These are phyloP conservation scores for Epizoanthus rinbou DNA, from an alignment of 92 coral and sea anemone species.

Conservation along the genomic window DNA sequence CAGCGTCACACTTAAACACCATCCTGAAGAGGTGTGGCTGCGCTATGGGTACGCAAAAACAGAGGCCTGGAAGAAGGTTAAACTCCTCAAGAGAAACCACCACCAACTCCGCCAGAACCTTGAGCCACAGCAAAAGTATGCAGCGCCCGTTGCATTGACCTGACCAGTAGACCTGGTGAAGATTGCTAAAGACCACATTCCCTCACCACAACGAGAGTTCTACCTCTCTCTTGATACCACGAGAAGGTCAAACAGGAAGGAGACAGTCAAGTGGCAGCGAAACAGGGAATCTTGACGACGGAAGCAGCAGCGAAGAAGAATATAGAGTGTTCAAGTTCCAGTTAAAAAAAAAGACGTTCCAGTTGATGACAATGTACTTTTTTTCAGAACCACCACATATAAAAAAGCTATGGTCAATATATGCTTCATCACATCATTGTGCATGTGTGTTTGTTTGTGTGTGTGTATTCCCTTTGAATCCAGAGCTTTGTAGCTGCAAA, in stretches of 20 bases:
- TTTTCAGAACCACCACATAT: neutral
- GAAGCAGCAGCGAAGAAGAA: neutral
- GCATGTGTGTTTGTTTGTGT: too few relatives aligned
- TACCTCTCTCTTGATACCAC: neutral
- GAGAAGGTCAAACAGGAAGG: neutral
- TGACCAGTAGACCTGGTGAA: slow-evolving; percentile 4
- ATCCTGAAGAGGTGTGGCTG: slow-evolving; percentile 43
- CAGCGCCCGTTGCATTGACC: neutral
- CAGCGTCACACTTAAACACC: slow-evolving; percentile 18
- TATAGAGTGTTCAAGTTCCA: neutral
- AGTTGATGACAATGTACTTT: neutral
- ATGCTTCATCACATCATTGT: too few relatives aligned
- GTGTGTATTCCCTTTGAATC: too few relatives aligned
- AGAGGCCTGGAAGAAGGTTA: slow-evolving; percentile 46
- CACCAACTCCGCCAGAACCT: neutral
- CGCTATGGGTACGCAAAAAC: slow-evolving; percentile 10
- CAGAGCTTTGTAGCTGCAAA: too few relatives aligned
- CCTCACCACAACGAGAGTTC: slow-evolving; percentile 18
- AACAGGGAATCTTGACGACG: neutral
- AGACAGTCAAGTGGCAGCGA: neutral
- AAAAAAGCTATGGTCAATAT: neutral
- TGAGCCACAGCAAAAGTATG: neutral
- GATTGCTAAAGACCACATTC: slow-evolving; percentile 23
- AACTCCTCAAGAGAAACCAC: slow-evolving; percentile 16
- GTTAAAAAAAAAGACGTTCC: neutral